Percentiles rank a stretch among this genome's conserved stretches.
Conservation (phyloP, 2,113 vertebrate genomes). For the Lucifuga dentata region DNA sequence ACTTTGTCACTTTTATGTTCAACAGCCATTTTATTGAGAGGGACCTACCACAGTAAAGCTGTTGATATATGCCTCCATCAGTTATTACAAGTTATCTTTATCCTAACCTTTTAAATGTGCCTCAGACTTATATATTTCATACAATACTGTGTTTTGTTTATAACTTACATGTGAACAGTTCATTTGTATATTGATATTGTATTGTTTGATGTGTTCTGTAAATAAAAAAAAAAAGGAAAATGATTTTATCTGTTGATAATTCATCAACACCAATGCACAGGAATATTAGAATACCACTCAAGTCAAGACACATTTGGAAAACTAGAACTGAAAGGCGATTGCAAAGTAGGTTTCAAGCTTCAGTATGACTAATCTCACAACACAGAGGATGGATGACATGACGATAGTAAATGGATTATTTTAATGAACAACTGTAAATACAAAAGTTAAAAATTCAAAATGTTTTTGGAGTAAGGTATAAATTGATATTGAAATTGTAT, state of each 20-base stretch:
- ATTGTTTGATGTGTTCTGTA: slow-evolving; percentile 67
- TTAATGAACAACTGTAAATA: no score
- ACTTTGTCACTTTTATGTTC: slow-evolving; percentile 4
- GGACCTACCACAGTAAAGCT: slow-evolving; percentile 31
- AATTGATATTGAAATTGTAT: no score
- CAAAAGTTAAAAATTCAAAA: no score
- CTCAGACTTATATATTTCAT: slow-evolving; percentile 57
- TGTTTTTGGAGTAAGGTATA: no score
- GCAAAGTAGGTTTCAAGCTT: neutral
- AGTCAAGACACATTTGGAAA: no score
- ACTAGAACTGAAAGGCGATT: neutral
- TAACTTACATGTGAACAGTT: slow-evolving; percentile 59
- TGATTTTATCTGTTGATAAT: slow-evolving; percentile 8
- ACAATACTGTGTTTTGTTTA: slow-evolving; percentile 59
- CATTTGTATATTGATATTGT: slow-evolving; percentile 66
- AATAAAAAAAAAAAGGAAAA: slow-evolving; percentile 70
- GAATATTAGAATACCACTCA: no score
- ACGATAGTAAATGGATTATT: no score
- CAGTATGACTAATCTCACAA: neutral
- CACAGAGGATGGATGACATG: neutral
- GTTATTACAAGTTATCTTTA: slow-evolving; percentile 39
- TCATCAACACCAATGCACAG: neutral
- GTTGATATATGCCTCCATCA: slow-evolving; percentile 29
- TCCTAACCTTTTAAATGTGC: slow-evolving; percentile 56
- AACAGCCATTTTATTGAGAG: slow-evolving; percentile 35